Conservation (phyloP, 2,888 invertebrate species). For the Drosophila formosana region DNA sequence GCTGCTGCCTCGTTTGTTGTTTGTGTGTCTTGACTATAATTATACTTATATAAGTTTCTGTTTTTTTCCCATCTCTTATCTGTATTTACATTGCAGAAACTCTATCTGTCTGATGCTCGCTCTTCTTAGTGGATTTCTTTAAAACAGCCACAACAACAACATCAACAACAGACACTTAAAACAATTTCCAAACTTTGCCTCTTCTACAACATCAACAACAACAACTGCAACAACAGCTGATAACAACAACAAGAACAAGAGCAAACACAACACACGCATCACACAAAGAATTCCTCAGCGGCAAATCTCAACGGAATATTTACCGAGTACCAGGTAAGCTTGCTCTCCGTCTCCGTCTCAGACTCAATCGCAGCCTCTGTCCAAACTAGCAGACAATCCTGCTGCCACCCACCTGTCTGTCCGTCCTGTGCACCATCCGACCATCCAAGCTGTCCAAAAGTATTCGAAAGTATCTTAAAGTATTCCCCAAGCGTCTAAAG, state of each 20-base stretch:
- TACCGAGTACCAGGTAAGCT: conserved; percentile 66
- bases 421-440: background rate
- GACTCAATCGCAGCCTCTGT: background rate
- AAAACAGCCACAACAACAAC: conserved; percentile 50
- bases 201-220: conserved; percentile 43
- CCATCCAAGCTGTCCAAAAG: conserved; percentile 40
- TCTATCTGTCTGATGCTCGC: conserved; percentile 70
- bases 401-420: background rate
- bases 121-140: conserved; percentile 72
- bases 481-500: conserved; percentile 41
- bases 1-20: background rate
- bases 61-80: conserved; percentile 29
- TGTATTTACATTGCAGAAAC: conserved; percentile 65
- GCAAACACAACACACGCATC: conserved; percentile 8
- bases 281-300: conserved; percentile 40
- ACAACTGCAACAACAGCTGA: conserved; percentile 23
- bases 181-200: conserved; percentile 58
- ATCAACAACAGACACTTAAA: conserved; percentile 24
- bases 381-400: background rate
- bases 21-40: background rate
- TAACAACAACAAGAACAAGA: conserved; percentile 27
- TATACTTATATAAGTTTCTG: conserved; percentile 33
- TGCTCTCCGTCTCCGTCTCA: background rate
- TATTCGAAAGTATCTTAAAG: conserved; percentile 41
- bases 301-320: conserved; percentile 71